Percentiles rank a stretch among this genome's conserved stretches.
phyloP scores from a whole-genome alignment of 37 sponge, comb jelly and placozoan species.

The Halisarca cf. caerulea region DNA sequence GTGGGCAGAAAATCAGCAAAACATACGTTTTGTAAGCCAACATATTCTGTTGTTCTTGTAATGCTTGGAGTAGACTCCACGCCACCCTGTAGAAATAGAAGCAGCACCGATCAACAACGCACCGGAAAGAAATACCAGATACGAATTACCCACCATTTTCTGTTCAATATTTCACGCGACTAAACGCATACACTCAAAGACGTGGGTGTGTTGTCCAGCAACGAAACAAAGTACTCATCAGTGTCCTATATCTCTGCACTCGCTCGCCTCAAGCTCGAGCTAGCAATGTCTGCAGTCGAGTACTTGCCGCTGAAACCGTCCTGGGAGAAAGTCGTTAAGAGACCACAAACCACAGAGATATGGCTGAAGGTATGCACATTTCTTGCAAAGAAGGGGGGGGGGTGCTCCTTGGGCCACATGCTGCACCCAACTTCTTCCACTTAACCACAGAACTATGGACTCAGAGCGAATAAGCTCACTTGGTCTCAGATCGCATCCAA shows the following conservation, averaged over 20 bases:
- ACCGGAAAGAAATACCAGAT: not conserved
- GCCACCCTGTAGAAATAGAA: not conserved
- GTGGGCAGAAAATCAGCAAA: not conserved
- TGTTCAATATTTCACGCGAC: not conserved
- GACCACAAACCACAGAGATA: constrained; percentile 35
- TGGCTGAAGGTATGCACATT: constrained; percentile 68
- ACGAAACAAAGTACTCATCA: not conserved
- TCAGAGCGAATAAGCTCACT: constrained; percentile 37
- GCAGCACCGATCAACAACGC: not conserved
- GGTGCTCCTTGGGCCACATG: too few species aligned
- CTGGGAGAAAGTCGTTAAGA: constrained; percentile 11
- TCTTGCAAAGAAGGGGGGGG: too few species aligned
- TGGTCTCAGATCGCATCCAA: constrained; percentile 53
- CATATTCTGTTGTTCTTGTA: constrained; percentile 21
- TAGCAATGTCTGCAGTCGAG: not conserved
- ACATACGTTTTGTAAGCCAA: constrained; percentile 73
- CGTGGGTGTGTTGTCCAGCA: not conserved
- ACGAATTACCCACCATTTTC: not conserved
- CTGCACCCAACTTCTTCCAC: too few species aligned
- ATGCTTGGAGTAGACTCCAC: not conserved
- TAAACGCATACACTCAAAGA: not conserved
- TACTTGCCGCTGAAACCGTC: constrained; percentile 31
- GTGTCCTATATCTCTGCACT: not conserved
- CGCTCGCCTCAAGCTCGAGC: not conserved
- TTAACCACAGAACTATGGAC: constrained; percentile 54